These are phyloP conservation scores for Diabrotica undecimpunctata DNA, from an alignment of 1,140 invertebrate species.

Conservation along the genomic window DNA sequence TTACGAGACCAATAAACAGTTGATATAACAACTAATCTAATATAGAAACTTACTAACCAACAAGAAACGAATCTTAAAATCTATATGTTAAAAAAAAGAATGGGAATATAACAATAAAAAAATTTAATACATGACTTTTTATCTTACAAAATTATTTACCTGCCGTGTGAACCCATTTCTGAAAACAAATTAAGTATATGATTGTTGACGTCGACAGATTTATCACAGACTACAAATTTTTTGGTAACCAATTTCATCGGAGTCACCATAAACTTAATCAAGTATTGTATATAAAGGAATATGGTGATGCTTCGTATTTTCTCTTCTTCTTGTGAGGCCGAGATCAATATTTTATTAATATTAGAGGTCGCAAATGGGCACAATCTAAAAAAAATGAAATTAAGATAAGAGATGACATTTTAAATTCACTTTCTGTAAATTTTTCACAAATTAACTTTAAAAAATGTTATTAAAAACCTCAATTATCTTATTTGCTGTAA, in stretches of 20 bases:
- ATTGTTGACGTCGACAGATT: conserved; percentile 44
- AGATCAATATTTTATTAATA: conserved; percentile 20
- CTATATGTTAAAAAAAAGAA: no score
- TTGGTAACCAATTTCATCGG: conserved; percentile 43
- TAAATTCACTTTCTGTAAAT: no score
- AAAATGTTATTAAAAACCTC: no score
- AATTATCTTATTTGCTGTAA: no score
- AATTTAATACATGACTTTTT: no score
- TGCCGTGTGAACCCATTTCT: not conserved
- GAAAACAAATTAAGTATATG: conserved; percentile 49
- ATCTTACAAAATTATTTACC: no score
- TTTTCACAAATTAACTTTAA: no score
- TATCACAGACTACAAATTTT: conserved; percentile 40
- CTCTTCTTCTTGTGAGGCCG: conserved; percentile 7
- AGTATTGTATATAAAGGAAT: conserved; percentile 48
- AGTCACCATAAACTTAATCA: conserved; percentile 46
- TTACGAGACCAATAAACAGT: no score
- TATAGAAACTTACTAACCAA: no score
- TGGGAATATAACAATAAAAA: conserved; percentile 5
- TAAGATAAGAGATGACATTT: no score
- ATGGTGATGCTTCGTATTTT: conserved; percentile 33
- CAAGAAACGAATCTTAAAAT: not conserved
- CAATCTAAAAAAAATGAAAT: conserved; percentile 13
- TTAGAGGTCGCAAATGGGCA: conserved; percentile 6
- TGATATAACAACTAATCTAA: no score